Base-by-base conservation (phyloP, 2,113 vertebrate species). In the Trematocara stigmaticum region DNA sequence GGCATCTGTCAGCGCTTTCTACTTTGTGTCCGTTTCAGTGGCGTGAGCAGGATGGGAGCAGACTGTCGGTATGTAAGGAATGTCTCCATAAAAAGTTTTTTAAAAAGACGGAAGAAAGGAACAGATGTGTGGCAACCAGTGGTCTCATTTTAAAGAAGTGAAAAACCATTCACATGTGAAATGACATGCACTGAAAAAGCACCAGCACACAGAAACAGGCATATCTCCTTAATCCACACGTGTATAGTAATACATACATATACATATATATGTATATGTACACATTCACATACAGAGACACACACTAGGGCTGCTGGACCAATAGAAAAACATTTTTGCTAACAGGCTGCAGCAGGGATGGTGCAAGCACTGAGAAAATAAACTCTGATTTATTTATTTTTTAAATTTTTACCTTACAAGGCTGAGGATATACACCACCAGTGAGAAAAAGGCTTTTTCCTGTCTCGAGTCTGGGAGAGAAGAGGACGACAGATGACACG, bases 311-410 rank as follows among this genome's bases (percentile, higher is more conserved):
- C 82, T 83, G 84, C 81, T 74, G 84, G 89, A 93, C 79, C 85
- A 79, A 88, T 79, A 90, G 79, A 92, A 94, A 92, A 91, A 86
- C 26, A 45, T 69, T 74, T 84, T 66, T 84, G 74, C 85, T 69
- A 84, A 88, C 53, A 76, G 83, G 80, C 26, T 61, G 56, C 34
- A 7, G 69, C 83, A 76, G 83, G 87, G 89, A 88, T 84, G 84
- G 53, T 85, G 84, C 84, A 84, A 87, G 88, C 82, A 88, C 85
- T 93, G 88, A 90, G 89, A 90, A 91, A 88, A 87, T 82, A 90
- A 87, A 88, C 85, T 89, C 47, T 86, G 8, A 42, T 57, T 71
- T 66, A 15, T 57, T 57, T 57, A 15, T 15, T 2, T 59, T 38
- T 64, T n/a, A 0, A 6, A 61, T 38, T 66, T 80, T 61, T 53